Base-by-base conservation (phyloP, 2,797 vertebrate genomes). In the Sebastes minor region DNA sequence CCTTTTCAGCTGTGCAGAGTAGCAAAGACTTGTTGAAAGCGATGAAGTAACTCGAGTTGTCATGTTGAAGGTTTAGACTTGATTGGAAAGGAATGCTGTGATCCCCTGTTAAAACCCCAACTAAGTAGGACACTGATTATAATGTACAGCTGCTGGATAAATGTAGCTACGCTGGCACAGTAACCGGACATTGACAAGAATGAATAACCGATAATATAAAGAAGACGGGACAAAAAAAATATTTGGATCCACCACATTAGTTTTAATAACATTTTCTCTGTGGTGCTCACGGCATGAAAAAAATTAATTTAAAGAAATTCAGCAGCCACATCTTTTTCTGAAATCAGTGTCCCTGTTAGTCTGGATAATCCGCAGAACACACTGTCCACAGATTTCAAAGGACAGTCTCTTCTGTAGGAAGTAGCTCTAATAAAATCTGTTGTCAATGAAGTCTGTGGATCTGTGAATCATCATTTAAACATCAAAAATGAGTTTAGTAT, bases 1-100 rank as follows among this genome's bases (percentile, higher is more conserved):
- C 27, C 5, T 14, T 25, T n/a, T 32, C 60, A 46, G 42, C 42
- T 18, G 42, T 46, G 42, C 16, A 46, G 42, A 52, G 49, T 20
- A 32, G 12, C 23, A 10, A 33, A 33, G 64, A 80, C 64, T 27
- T 69, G 70, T 35, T 76, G 59, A 65, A 63, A 22, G 32, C 4
- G 20, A 62, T 46, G 56, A 59, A 60, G 18, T 0, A 38, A 38
- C 63, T 35, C 4, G 35, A 30, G 74, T 25, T 42, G 22, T 66
- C 49, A 4, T 10, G 12, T 3, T 13, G 52, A 61, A 14, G 71
- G 80, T 86, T 89, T 82, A 80, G 61, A 72, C 16, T 23, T 72
- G 75, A 71, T 64, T 82, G 70, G 80, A 77, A 76, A 87, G 63
- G 62, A 76, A 82, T 75, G 62, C 81, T 4, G 46, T 67, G 76